phyloP scores from a whole-genome alignment of 2,888 invertebrate species.

The Aphrophora alni region DNA sequence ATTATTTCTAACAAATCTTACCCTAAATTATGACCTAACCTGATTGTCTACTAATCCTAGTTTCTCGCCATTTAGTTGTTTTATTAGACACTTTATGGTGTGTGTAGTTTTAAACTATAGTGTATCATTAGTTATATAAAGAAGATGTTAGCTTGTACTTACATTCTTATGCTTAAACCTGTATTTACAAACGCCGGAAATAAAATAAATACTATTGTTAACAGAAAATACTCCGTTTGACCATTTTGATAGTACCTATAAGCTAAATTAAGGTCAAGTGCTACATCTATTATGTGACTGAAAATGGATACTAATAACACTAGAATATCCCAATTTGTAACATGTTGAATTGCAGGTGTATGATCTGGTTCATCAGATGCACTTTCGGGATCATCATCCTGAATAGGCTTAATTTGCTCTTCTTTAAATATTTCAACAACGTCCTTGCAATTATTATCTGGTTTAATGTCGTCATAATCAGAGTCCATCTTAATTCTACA shows the following conservation, averaged over 20 bases:
- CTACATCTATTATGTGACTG: conserved; percentile 72
- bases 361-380: conserved; percentile 64
- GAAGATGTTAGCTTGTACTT: no score
- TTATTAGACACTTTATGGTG: no score
- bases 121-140: no score
- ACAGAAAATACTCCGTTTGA: conserved; percentile 67
- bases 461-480: conserved; percentile 38
- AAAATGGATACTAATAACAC: conserved; percentile 70
- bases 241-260: conserved; percentile 65
- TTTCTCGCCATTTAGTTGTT: no score
- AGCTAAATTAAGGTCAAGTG: conserved; percentile 73
- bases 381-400: conserved; percentile 37
- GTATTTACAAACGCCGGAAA: conserved; percentile 78
- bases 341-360: conserved; percentile 65
- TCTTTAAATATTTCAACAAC: conserved; percentile 35
- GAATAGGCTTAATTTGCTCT: conserved; percentile 28
- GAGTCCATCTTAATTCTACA: conserved; percentile 35
- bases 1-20: no score
- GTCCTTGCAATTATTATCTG: conserved; percentile 31
- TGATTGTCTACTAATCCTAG: no score
- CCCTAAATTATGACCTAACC: no score
- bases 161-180: conserved; percentile 76
- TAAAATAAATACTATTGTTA: conserved; percentile 74
- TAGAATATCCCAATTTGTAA: conserved; percentile 68
- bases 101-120: no score